These are phyloP conservation scores for Odobenus rosmarus DNA, from an alignment of 2,113 vertebrate genomes.

Conservation along the genomic window DNA sequence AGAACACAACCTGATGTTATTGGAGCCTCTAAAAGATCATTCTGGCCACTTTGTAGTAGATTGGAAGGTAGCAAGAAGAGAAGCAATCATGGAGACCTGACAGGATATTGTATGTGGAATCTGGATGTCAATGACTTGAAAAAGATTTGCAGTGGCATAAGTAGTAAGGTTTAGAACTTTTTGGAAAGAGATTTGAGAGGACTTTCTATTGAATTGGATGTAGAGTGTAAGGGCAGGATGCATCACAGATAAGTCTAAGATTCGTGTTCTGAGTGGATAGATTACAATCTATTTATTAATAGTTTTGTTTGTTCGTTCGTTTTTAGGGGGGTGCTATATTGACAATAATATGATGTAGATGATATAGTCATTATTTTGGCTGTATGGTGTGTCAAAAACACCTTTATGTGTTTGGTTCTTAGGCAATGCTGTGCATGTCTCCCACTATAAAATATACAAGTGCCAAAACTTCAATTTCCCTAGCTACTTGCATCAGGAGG, in stretches of 20 bases:
- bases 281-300: not conserved
- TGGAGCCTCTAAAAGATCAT: not conserved
- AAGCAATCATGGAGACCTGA: not conserved
- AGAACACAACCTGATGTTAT: not conserved
- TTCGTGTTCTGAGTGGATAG: not conserved
- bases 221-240: not conserved
- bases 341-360: not conserved
- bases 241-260: not conserved
- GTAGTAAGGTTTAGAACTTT: not conserved
- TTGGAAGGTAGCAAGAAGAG: too few relatives aligned
- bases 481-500: not conserved
- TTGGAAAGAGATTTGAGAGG: not conserved
- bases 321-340: not conserved
- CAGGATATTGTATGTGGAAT: not conserved
- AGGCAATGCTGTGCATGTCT: not conserved
- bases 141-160: not conserved
- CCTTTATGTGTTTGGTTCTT: not conserved
- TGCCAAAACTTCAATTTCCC: not conserved
- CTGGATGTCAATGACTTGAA: not conserved
- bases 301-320: not conserved
- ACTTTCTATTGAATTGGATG: not conserved
- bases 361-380: not conserved
- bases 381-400: not conserved
- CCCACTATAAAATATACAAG: not conserved
- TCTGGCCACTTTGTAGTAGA: not conserved